Evolutionary conservation across 2,113 vertebrate species (phyloP).

Genomic region (Corvus cornix): DNA sequence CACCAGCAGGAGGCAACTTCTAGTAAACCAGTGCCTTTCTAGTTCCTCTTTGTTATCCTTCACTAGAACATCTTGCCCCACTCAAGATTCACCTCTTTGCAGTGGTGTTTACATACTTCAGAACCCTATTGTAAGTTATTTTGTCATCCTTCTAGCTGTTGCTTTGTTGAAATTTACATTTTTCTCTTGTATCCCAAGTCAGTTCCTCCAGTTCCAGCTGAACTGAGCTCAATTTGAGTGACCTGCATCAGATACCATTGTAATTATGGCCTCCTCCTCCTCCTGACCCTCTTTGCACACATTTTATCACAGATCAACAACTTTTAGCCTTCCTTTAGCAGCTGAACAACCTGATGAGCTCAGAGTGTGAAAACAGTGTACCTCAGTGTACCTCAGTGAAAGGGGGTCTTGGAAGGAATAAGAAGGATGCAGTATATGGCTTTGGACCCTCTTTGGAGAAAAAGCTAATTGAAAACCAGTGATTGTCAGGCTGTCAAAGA

Average conservation of each 20-base stretch:
- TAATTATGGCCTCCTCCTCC: background rate
- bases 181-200: background rate
- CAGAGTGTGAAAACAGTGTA: background rate
- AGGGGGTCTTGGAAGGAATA: background rate
- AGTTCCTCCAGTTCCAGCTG: background rate
- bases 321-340: background rate
- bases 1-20: background rate
- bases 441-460: background rate
- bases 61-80: background rate
- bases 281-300: background rate
- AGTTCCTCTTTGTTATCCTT: background rate
- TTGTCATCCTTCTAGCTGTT: background rate
- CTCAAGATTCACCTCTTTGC: background rate
- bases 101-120: background rate
- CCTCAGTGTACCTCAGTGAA: background rate
- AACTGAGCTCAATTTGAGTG: background rate
- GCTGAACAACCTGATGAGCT: background rate
- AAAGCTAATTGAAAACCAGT: constrained; percentile 18
- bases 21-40: background rate
- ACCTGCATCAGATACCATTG: background rate
- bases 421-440: background rate
- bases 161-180: background rate
- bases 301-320: background rate
- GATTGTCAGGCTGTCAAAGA: constrained; percentile 21
- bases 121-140: background rate